Base-by-base conservation (phyloP, 2,888 invertebrate genomes). In the Plutella xylostella region DNA sequence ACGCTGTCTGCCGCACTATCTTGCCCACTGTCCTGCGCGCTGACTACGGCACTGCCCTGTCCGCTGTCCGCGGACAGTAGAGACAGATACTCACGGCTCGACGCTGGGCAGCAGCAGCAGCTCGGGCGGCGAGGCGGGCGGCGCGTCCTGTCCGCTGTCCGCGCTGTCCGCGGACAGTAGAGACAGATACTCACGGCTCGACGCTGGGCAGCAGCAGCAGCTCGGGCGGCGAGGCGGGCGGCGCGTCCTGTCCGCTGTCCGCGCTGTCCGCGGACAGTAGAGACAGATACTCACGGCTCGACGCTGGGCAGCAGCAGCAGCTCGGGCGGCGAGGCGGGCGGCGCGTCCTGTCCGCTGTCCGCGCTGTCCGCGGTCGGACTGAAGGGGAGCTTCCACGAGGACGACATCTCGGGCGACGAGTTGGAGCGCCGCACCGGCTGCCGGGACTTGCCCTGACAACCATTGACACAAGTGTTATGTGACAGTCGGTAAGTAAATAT, bases 401-500 rank as follows among this genome's bases (percentile, higher is more conserved):
- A 91, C 49, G 92, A 93, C 94, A 96, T 94, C 84, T 96, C 96
- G 1, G 95, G 95, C 57, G 94, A 94, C 43, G 95, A 95, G 85
- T 95, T 95, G 35, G 94, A 93, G 49, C 95, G 87, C 1, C 94
- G 87, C 47, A 96, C 94, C 7, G 94, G 94, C 80, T 93, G 93
- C 11, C 93, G 86, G 0, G 89, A 88, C 58, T 88, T 87, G 55
- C 77, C 72, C 83, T 80, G 68, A 25, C 3, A 11, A 19, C 28
- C 15, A 18, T 19, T 2, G 34, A 12, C 17, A 7, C 17, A 17
- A 4, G 4, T 3, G 17, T 17, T 34, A 34, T 31, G 33, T 2
- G 15, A 9, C 4, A 4, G 9, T 2, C 3, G n/a, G 17, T 33
- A 30, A 7, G n/a, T 7, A 2, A n/a, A n/a, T n/a, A n/a, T n/a